Base-by-base conservation (phyloP, 2,888 invertebrate species). In the Oscheius myriophilus region DNA sequence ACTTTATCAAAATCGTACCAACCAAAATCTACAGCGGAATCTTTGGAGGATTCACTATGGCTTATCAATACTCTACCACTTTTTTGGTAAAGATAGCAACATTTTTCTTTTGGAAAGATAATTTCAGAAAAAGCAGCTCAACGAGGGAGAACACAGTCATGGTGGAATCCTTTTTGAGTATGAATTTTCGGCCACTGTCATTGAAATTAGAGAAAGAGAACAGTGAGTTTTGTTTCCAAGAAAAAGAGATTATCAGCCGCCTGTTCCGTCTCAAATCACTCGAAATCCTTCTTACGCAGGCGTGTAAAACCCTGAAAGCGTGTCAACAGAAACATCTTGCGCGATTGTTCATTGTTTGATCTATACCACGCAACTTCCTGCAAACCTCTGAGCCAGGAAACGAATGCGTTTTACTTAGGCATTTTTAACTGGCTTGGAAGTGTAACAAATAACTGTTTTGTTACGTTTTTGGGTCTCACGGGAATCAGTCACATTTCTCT, bases 1-100 rank as follows among this genome's bases (percentile, higher is more conserved):
- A 97, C 89, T 96, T 95, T 85, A 90, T 97, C 59, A 93, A 96
- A 89, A 92, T 97, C 18, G 96, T 97, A 0, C 95, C 96, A 0
- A 97, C 97, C 0, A 93, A 93, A 86, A 92, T 97, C n/a, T 82
- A 79, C 69, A 79, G 84, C 43, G 82, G 83, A 1, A 65, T 74
- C 25, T 82, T 84, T 57, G 73, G 78, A 14, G 66, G 77, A 2
- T 72, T 68, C 62, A 78, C 80, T 43, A 81, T 87, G 59, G 87
- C 95, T 0, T 96, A 92, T 86, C 96, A 97, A 87, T 97, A 95
- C 87, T 93, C 96, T 14, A 95, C 95, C 0, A 95, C 95, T 82
- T 94, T 95, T 89, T 82, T 87, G 82, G 88, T 89, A 76, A 72
- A 86, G 43, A 2, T 41, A 9, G 4, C 23, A 25, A 23, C 33